Base-by-base conservation (phyloP, 1,140 invertebrate genomes). In the Samia ricini region DNA sequence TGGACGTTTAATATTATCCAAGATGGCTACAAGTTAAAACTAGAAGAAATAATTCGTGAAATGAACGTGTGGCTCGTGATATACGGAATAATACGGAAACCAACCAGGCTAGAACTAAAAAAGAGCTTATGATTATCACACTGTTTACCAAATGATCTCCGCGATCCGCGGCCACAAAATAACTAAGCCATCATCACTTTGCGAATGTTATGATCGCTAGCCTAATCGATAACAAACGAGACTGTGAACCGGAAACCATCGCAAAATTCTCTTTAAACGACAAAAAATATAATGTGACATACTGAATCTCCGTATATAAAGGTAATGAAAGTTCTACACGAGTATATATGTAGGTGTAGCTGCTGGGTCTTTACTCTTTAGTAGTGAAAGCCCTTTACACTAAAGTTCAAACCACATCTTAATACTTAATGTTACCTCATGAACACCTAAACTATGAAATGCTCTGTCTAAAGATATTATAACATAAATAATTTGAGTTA, bases 401-500 rank as follows among this genome's bases (percentile, higher is more conserved):
- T 5, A 24, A 24, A 54, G 52, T 54, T 54, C 12, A 21, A 24
- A 15, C 21, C 52, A 24, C 21, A 22, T 54, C 52, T 22, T 50
- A 0, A n/a, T 22, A 52, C 21, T 24, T 12, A 0, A 15, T 24
- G 52, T 24, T 24, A 23, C 52, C 23, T 54, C 52, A 24, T 54
- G 52, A 54, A 54, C 24, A 23, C 12, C 52, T 54, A 54, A 54
- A 24, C 50, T 54, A 23, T n/a, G 8, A 23, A 23, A 54, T 24
- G 10, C 12, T 42, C 3, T 42, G n/a, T 15, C 33, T 15, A 42
- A 42, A 12, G 12, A 15, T 12, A 42, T n/a, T 42, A 42, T 42
- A 42, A 42, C n/a, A 42, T 15, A 42, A 42, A 42, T 15, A 42
- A 42, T 42, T 42, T 29, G 26, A 29, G 4, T 29, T 42, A 12